Evolutionary conservation across 1,140 invertebrate species (phyloP).

Genomic region (Heliconius hermathena): DNA sequence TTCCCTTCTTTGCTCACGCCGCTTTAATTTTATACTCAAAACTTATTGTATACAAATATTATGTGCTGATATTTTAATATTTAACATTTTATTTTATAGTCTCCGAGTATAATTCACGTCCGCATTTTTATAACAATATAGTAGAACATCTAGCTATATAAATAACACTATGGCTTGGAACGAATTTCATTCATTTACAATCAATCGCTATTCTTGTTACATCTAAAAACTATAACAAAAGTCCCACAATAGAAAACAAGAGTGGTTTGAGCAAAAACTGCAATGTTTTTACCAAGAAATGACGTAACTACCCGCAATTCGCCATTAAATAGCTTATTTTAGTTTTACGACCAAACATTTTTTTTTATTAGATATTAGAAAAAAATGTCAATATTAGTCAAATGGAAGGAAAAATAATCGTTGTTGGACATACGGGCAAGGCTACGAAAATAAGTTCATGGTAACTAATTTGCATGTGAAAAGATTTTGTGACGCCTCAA

Average conservation of each 20-base stretch:
- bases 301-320: constrained; percentile 11
- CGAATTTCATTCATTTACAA: constrained; percentile 6
- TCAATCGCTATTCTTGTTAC: background rate
- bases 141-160: constrained; percentile 17
- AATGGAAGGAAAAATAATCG: constrained; percentile 37
- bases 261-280: too few relatives aligned
- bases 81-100: background rate
- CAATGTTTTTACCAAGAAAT: too few relatives aligned
- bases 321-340: constrained; percentile 5
- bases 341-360: background rate
- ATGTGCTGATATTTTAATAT: background rate
- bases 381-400: constrained; percentile 34
- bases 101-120: constrained; percentile 10
- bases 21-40: background rate
- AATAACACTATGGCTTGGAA: background rate
- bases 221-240: constrained; percentile 6
- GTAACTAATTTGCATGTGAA: constrained; percentile 73
- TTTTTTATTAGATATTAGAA: too few relatives aligned
- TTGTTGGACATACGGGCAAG: constrained; percentile 31
- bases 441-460: constrained; percentile 41
- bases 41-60: background rate
- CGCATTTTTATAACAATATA: constrained; percentile 18
- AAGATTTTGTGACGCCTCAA: constrained; percentile 56
- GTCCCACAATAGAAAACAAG: background rate
- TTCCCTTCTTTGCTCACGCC: background rate